A percentile compares a stretch with the other conserved stretches of the same genome.
phyloP scores from a whole-genome alignment of 1,140 invertebrate species.

The Drosophila auraria region DNA sequence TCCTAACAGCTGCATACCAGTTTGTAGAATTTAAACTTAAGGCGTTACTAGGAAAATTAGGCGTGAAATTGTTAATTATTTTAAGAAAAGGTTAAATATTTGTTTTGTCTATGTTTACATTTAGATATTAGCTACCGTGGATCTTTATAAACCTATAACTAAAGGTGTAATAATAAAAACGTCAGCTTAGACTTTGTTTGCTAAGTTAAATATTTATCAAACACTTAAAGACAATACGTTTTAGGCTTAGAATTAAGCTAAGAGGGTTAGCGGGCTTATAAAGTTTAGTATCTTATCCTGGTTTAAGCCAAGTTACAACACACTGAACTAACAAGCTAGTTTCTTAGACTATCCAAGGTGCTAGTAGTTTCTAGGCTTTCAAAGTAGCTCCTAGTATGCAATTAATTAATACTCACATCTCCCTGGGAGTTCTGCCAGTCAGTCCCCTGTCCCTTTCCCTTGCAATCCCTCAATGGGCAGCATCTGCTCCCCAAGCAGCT shows the following conservation, averaged over 20 bases:
- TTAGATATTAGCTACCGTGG: background rate
- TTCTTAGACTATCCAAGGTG: background rate
- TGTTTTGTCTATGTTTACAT: background rate
- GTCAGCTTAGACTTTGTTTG: background rate
- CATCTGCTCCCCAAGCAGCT: constrained; percentile 15
- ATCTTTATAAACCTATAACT: no score
- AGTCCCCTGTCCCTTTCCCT: background rate
- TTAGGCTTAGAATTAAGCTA: background rate
- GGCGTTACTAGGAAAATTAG: background rate
- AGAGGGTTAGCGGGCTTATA: background rate
- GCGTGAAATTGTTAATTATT: constrained; percentile 4
- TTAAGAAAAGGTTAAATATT: background rate
- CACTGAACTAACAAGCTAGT: background rate
- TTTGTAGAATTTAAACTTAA: background rate
- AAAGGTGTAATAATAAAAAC: background rate
- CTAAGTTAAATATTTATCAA: background rate
- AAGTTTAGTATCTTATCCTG: no score
- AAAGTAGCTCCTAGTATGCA: background rate
- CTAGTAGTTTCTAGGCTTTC: background rate
- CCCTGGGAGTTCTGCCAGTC: background rate
- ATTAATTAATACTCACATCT: background rate
- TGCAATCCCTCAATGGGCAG: background rate
- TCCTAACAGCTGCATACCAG: background rate
- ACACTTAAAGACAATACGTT: no score
- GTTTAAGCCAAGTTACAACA: background rate